Percentiles rank a stretch among this genome's conserved stretches.
Conservation (phyloP, 2,113 vertebrate genomes). For the Pseudonaja textilis region DNA sequence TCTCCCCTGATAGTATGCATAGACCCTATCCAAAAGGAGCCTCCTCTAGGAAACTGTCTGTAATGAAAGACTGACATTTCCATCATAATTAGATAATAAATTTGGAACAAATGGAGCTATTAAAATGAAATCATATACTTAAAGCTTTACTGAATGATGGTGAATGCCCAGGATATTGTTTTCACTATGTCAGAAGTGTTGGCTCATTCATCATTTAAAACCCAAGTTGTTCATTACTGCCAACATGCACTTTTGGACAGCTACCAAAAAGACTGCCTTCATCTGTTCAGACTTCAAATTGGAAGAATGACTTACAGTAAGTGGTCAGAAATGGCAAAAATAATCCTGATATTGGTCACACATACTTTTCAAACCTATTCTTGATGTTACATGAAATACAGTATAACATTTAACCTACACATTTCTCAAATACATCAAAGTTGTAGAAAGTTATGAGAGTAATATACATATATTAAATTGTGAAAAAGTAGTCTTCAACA, state of each 20-base stretch:
- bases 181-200: neutral
- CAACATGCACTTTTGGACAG: neutral
- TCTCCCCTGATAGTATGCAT: neutral
- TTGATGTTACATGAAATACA: neutral
- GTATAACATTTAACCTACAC: neutral
- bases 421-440: neutral
- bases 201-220: neutral
- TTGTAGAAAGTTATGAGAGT: neutral
- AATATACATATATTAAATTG: neutral
- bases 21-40: neutral
- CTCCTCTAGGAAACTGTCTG: conserved; percentile 3
- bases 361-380: neutral
- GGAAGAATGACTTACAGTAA: neutral
- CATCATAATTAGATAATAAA: conserved; percentile 26
- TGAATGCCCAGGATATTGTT: neutral
- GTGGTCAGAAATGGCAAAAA: neutral
- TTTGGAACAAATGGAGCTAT: conserved; percentile 23
- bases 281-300: conserved; percentile 31
- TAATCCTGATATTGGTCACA: neutral
- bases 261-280: conserved; percentile 6
- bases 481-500: neutral
- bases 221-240: neutral
- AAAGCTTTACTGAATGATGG: neutral
- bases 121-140: conserved; percentile 19
- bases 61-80: conserved; percentile 1